Evolutionary conservation across 2,888 invertebrate genomes (phyloP).

Genomic region (Campopleginae sp.): DNA sequence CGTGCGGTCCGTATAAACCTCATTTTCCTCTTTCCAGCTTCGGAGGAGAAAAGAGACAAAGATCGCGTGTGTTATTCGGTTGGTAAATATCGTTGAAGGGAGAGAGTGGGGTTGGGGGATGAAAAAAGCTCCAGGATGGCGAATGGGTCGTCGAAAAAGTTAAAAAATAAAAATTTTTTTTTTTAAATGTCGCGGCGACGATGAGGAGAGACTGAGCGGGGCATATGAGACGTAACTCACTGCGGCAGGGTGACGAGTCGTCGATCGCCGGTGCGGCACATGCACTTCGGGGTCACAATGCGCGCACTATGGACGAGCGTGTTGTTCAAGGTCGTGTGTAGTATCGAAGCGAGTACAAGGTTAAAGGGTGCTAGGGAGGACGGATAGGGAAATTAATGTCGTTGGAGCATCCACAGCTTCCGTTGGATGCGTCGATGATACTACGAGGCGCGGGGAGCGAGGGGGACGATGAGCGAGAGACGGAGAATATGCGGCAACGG

Average conservation of each 20-base stretch:
- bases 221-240: too few species aligned
- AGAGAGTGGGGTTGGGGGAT: slow-evolving; percentile 18
- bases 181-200: too few species aligned
- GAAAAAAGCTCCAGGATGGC: too few species aligned
- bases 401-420: neutral
- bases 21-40: slow-evolving; percentile 20
- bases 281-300: slow-evolving; percentile 39
- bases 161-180: neutral
- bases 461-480: slow-evolving; percentile 24
- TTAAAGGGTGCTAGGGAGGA: neutral
- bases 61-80: too few species aligned
- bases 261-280: slow-evolving; percentile 23
- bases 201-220: too few species aligned
- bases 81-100: neutral
- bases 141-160: too few species aligned
- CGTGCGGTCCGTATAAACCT: slow-evolving; percentile 55
- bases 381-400: neutral
- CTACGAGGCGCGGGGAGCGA: slow-evolving; percentile 22
- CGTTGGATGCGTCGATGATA: neutral
- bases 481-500: slow-evolving; percentile 15
- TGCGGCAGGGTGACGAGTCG: too few species aligned
- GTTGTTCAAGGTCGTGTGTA: slow-evolving; percentile 8
- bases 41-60: neutral
- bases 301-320: slow-evolving; percentile 45
- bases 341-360: slow-evolving; percentile 3